phyloP scores from a whole-genome alignment of 2,888 invertebrate genomes.

The Acleris cristana region DNA sequence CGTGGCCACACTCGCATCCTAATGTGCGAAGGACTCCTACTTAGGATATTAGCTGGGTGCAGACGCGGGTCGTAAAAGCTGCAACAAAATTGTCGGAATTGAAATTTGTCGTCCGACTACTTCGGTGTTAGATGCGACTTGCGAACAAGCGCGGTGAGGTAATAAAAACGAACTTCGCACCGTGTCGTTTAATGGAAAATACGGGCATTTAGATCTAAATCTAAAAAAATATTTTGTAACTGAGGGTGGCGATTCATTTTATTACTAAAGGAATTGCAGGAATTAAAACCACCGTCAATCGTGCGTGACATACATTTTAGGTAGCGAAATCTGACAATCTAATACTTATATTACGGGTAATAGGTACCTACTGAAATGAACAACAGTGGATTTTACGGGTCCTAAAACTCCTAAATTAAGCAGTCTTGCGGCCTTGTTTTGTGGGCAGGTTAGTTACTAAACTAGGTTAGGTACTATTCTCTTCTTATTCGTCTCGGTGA shows the following conservation, averaged over 20 bases:
- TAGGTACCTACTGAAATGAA: too few species aligned
- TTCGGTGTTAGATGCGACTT: not conserved
- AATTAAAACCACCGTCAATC: too few species aligned
- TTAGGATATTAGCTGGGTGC: constrained; percentile 15
- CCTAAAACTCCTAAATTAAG: too few species aligned
- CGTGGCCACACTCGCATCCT: constrained; percentile 12
- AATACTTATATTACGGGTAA: too few species aligned
- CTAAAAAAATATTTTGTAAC: not conserved
- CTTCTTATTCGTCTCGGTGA: too few species aligned
- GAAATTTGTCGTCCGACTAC: constrained; percentile 4
- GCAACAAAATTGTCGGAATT: constrained; percentile 24
- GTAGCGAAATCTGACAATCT: too few species aligned
- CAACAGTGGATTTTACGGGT: too few species aligned
- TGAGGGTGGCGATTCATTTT: not conserved
- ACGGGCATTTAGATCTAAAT: not conserved
- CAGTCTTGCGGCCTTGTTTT: too few species aligned
- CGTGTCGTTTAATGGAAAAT: not conserved
- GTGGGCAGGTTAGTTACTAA: too few species aligned
- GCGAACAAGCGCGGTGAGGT: constrained; percentile 4
- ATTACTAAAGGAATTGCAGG: not conserved
- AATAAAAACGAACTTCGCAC: not conserved
- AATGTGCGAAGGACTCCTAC: constrained; percentile 19
- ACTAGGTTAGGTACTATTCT: too few species aligned
- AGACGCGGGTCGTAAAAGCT: constrained; percentile 14
- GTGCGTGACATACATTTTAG: too few species aligned